Conservation (phyloP, 2,113 vertebrate species). For the Datnioides undecimradiatus region DNA sequence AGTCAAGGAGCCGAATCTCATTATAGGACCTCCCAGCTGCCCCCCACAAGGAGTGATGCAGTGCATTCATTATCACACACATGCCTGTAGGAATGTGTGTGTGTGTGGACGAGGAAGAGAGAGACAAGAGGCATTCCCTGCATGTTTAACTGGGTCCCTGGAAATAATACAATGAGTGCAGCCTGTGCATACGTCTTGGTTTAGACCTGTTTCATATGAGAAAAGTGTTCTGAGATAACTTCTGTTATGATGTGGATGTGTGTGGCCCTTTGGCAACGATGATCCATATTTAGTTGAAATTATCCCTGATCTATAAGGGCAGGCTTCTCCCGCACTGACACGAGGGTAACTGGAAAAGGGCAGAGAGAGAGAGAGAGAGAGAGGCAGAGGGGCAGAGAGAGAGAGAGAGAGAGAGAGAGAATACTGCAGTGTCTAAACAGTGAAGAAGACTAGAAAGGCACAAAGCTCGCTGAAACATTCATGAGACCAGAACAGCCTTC, state of each 20-base stretch:
- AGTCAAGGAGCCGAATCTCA: slow-evolving; percentile 81
- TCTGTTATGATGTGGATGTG: too few species aligned
- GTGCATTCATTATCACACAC: slow-evolving; percentile 78
- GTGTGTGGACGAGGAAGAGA: background rate
- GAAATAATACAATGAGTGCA: too few species aligned
- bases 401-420: slow-evolving; percentile 59
- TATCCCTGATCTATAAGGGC: slow-evolving; percentile 60
- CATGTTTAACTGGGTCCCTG: too few species aligned
- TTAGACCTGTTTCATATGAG: too few species aligned
- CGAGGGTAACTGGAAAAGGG: slow-evolving; percentile 51
- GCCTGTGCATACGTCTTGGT: too few species aligned
- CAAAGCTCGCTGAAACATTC: slow-evolving; percentile 78
- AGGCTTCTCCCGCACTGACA: slow-evolving; percentile 63
- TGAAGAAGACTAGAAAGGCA: slow-evolving; percentile 67
- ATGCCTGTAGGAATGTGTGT: slow-evolving; percentile 40
- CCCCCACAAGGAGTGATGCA: slow-evolving; percentile 88
- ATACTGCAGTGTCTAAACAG: slow-evolving; percentile 84
- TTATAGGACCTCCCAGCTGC: slow-evolving; percentile 85
- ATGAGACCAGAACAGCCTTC: slow-evolving; percentile 63
- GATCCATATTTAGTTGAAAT: slow-evolving; percentile 69
- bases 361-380: slow-evolving; percentile 17
- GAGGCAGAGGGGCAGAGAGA: slow-evolving; percentile 27
- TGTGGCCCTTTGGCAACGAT: slow-evolving; percentile 31
- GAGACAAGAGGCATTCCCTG: background rate
- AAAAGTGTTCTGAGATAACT: too few species aligned